Evolutionary conservation across 2,113 vertebrate genomes (phyloP).

Genomic region (Deroptyus accipitrinus): DNA sequence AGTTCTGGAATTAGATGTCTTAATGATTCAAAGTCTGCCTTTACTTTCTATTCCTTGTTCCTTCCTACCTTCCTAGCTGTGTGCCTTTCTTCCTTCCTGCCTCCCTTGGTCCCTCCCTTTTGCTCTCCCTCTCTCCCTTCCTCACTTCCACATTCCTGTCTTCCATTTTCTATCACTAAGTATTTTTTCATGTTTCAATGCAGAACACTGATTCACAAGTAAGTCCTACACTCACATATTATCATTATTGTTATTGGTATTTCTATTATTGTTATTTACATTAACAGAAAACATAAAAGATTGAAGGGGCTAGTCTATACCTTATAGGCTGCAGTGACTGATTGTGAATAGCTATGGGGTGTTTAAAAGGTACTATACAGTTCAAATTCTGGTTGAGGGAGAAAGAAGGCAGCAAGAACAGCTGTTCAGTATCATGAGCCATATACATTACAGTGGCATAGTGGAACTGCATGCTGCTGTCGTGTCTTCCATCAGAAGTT

Average conservation of each 20-base stretch:
- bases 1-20: neutral
- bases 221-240: neutral
- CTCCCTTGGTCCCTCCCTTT: neutral
- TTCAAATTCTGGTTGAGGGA: neutral
- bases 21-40: neutral
- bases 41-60: neutral
- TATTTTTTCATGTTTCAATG: neutral
- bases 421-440: neutral
- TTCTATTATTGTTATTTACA: neutral
- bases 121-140: neutral
- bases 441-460: fast-evolving
- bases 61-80: neutral
- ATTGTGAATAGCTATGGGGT: neutral
- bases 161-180: neutral
- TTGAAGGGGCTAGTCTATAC: neutral
- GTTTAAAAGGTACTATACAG: neutral
- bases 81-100: neutral
- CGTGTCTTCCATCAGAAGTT: neutral
- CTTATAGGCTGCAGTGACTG: neutral
- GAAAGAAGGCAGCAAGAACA: neutral
- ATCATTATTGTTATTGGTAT: neutral
- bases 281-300: neutral
- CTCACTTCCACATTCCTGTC: neutral
- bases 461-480: neutral
- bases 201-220: neutral